Evolutionary conservation across 1,140 invertebrate genomes (phyloP).

Genomic region (Druon quercuslanigerum): DNA sequence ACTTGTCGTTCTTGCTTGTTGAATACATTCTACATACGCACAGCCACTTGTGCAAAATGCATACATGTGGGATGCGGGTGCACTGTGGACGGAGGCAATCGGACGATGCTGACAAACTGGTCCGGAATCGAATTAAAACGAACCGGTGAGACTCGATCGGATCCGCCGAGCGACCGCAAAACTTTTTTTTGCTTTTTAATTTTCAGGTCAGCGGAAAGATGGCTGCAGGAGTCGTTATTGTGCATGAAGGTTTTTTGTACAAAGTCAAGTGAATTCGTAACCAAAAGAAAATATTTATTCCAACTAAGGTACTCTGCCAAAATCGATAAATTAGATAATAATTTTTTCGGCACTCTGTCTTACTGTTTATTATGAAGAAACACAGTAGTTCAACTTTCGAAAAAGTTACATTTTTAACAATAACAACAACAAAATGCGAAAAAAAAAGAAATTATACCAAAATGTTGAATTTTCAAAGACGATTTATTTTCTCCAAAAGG

Average conservation of each 20-base stretch:
- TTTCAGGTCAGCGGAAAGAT: not conserved
- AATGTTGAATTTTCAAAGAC: too few relatives aligned
- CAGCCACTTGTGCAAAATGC: slow-evolving; percentile 45
- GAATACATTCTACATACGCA: slow-evolving; percentile 38
- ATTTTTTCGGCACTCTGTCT: too few relatives aligned
- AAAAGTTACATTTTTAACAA: too few relatives aligned
- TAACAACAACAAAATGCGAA: too few relatives aligned
- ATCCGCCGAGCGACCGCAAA: slow-evolving; percentile 23
- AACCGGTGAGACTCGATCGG: slow-evolving; percentile 48
- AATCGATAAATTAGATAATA: too few relatives aligned
- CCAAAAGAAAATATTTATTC: not conserved
- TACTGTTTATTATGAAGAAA: too few relatives aligned
- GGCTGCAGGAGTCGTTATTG: not conserved
- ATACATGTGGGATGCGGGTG: slow-evolving; percentile 46
- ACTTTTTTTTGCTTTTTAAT: slow-evolving; percentile 16
- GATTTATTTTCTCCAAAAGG: too few relatives aligned
- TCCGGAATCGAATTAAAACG: slow-evolving; percentile 65
- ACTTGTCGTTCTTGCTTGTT: slow-evolving; percentile 50
- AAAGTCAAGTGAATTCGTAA: too few relatives aligned
- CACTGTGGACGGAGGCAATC: slow-evolving; percentile 36
- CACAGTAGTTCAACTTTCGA: too few relatives aligned
- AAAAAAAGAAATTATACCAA: too few relatives aligned
- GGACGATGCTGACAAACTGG: slow-evolving; percentile 62
- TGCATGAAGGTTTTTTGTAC: not conserved
- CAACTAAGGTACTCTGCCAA: not conserved